Evolutionary conservation across 2,888 invertebrate genomes (phyloP), one percentile per base, ranked within the genome.

Genomic region (Poecilus cupreus): DNA sequence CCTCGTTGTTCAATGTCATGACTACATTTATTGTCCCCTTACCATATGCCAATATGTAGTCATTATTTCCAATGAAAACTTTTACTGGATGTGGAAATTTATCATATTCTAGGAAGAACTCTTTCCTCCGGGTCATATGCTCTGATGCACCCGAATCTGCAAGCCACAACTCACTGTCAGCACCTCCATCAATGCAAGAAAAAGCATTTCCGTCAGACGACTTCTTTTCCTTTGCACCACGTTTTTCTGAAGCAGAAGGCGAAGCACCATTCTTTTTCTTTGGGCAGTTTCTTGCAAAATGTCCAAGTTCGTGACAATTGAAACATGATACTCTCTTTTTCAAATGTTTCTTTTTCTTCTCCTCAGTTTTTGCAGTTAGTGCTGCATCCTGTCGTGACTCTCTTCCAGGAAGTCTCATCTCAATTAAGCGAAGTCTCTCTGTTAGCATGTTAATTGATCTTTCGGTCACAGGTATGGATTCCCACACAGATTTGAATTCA

Each of bases 401-500:
- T n/a, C 16, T 49, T 3, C 26, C 37, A 32, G 70, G 70, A 1
- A 37, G 18, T 16, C 39, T 24, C 70, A 37, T 70, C 18, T 37
- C 18, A 70, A 70, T 39, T 10, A 70, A 16, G 10, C 70, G 18
- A 2, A 39, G 18, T 39, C 70, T 16, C 70, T 70, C 70, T 16
- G 16, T 32, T 16, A 70, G 16, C 1, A 37, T 6, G 37, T 70
- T 39, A 3, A 39, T 16, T 18, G 37, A 13, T 37, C 32, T 11
- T 26, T 70, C 70, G 1, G 10, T 16, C 39, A 37, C n/a, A 4
- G n/a, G n/a, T n/a, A 70, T 70, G n/a, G 8, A 37, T 16, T 37
- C 13, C 70, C 70, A 70, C 16, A 70, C 70, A 37, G 13, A 13
- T 16, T 70, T 70, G 37, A 70, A 70, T 16, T 70, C 39, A 10